These are phyloP conservation scores for Nasonovia ribisnigri DNA, from an alignment of 2,888 invertebrate genomes.

Conservation along the genomic window DNA sequence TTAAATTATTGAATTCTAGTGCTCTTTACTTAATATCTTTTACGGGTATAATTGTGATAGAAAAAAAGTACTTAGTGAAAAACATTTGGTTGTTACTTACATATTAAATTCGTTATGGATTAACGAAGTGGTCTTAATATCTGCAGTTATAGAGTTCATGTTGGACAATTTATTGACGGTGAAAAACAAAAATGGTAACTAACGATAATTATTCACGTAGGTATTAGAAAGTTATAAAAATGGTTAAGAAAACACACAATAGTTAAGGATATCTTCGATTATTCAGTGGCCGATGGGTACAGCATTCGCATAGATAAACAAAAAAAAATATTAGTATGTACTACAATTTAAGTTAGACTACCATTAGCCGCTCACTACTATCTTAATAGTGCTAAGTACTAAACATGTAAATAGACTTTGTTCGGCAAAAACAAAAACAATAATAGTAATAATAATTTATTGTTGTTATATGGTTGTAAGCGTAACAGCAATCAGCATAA, in stretches of 20 bases:
- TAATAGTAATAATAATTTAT: background rate
- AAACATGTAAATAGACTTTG: background rate
- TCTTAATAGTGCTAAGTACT: background rate
- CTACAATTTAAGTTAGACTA: background rate
- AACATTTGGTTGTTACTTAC: slow-evolving; percentile 21
- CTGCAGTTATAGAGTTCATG: background rate
- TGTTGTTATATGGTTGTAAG: background rate
- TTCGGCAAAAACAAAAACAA: background rate
- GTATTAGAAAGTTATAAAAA: background rate
- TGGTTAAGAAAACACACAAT: background rate
- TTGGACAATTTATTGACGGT: background rate
- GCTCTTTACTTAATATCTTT: background rate
- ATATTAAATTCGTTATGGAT: slow-evolving; percentile 38
- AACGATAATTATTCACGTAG: background rate
- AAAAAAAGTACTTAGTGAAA: background rate
- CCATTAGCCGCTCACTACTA: background rate
- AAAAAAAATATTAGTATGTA: background rate
- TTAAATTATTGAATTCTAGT: background rate
- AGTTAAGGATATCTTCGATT: background rate
- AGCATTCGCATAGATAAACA: background rate
- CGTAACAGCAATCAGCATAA: background rate
- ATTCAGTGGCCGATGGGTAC: background rate
- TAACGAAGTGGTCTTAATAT: background rate
- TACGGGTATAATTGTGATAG: background rate
- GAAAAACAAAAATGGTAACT: background rate